These are phyloP conservation scores for Scomber japonicus DNA, from an alignment of 2,113 vertebrate genomes.

Conservation along the genomic window DNA sequence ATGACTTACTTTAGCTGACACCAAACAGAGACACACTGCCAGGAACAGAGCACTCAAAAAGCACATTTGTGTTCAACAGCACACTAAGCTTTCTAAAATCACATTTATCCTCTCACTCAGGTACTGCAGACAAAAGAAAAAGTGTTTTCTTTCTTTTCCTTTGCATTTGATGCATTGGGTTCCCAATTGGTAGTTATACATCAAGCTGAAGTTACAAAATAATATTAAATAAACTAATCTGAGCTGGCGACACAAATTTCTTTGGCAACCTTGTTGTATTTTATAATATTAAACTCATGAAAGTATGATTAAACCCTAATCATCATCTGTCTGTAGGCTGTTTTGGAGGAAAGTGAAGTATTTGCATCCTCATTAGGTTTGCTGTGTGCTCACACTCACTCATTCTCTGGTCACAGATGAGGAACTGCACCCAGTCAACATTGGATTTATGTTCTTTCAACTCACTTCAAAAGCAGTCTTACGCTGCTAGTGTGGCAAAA, in stretches of 20 bases:
- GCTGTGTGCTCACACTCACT: conserved; percentile 4
- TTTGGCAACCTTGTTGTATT: not conserved
- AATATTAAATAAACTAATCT: not conserved
- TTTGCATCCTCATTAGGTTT: conserved; percentile 52
- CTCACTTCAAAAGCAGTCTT: conserved; percentile 68
- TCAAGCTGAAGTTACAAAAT: not conserved
- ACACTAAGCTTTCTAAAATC: no score
- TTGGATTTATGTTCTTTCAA: conserved; percentile 67
- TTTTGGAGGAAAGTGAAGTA: conserved; percentile 39
- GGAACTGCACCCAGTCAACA: conserved; percentile 34
- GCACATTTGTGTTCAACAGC: not conserved
- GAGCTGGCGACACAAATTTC: not conserved
- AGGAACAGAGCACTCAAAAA: not conserved
- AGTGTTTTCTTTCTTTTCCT: no score
- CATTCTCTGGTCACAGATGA: conserved; percentile 44
- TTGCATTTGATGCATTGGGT: not conserved
- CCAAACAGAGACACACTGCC: no score
- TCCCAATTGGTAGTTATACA: not conserved
- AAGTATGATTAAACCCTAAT: conserved; percentile 17
- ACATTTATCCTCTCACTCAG: no score
- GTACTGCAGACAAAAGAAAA: no score
- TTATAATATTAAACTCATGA: conserved; percentile 12
- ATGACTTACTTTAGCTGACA: no score
- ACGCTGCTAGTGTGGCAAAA: conserved; percentile 55
- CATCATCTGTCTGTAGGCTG: conserved; percentile 32